A percentile compares a stretch with the other conserved stretches of the same genome.
Evolutionary conservation across 2,797 vertebrate genomes (phyloP).

Genomic region (Craterocephalus amniculus): DNA sequence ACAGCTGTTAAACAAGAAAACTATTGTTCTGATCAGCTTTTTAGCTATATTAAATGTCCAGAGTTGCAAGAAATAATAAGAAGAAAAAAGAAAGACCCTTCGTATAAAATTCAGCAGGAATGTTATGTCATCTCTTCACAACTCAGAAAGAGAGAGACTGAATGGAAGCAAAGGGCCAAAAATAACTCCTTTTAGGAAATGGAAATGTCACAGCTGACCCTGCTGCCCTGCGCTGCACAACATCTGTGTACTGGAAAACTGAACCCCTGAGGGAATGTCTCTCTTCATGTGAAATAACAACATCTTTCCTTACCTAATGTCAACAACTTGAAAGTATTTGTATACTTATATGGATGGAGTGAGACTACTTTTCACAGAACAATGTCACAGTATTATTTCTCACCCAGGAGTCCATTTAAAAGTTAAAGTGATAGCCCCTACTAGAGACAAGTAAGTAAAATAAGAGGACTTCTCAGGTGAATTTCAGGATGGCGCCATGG

Average conservation of each 20-base stretch:
- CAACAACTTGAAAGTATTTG: not conserved
- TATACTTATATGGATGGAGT: not conserved
- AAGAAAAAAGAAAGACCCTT: slow-evolving; percentile 23
- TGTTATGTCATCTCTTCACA: slow-evolving; percentile 27
- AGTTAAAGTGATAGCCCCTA: not conserved
- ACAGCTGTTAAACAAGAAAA: slow-evolving; percentile 3
- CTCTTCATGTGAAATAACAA: slow-evolving; percentile 10
- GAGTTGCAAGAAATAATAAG: slow-evolving; percentile 1
- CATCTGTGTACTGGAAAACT: slow-evolving; percentile 18
- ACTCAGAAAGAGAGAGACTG: slow-evolving; percentile 28
- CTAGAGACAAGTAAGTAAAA: not conserved
- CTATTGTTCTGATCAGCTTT: not conserved
- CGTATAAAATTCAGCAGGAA: slow-evolving; percentile 23
- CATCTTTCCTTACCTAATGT: not conserved
- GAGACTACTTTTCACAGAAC: not conserved
- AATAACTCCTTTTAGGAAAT: slow-evolving; percentile 30
- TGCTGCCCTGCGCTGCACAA: slow-evolving; percentile 33
- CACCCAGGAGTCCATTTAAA: not conserved
- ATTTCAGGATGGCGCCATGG: not conserved
- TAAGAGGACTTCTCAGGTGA: not conserved
- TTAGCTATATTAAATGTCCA: slow-evolving; percentile 4
- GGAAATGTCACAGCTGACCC: slow-evolving; percentile 38
- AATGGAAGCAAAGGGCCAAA: slow-evolving; percentile 12
- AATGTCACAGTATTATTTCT: not conserved
- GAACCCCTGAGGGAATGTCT: slow-evolving; percentile 2